Evolutionary conservation across 64 coral and sea anemone genomes (phyloP).

Genomic region (Stichodactyla helianthus): DNA sequence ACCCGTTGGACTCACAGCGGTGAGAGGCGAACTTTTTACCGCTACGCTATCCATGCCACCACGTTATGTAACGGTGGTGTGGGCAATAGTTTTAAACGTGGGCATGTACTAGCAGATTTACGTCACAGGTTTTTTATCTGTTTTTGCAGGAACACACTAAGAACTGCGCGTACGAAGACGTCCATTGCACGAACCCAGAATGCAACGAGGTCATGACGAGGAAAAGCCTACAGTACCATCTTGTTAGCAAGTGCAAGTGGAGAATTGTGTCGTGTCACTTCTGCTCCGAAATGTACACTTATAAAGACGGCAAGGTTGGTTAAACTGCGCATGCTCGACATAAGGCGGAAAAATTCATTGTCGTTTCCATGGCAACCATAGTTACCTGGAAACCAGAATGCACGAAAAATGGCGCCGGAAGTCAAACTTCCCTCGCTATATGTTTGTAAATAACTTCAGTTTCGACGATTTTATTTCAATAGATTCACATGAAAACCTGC

Average conservation of each 20-base stretch:
- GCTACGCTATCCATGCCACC: no score
- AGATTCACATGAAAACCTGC: constrained; percentile 93
- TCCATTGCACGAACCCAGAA: constrained; percentile 90
- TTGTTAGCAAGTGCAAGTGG: constrained; percentile 91
- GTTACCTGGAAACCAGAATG: no score
- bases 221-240: constrained; percentile 79
- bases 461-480: background rate
- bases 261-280: constrained; percentile 88
- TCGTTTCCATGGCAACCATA: no score
- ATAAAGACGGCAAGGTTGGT: constrained; percentile 94
- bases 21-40: no score
- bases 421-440: no score
- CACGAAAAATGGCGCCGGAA: no score
- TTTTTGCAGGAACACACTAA: constrained; percentile 71
- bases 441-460: no score
- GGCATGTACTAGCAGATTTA: no score
- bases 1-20: no score
- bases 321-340: background rate
- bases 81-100: no score
- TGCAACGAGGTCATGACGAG: constrained; percentile 83
- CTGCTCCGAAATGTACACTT: constrained; percentile 87
- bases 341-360: background rate
- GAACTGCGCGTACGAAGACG: constrained; percentile 89
- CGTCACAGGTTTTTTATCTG: no score
- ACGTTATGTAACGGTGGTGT: no score